Evolutionary conservation across 30 jellyfish, hydroid and myxozoan genomes (phyloP).

Genomic region (Aurelia aurita complex sp. Pacific): DNA sequence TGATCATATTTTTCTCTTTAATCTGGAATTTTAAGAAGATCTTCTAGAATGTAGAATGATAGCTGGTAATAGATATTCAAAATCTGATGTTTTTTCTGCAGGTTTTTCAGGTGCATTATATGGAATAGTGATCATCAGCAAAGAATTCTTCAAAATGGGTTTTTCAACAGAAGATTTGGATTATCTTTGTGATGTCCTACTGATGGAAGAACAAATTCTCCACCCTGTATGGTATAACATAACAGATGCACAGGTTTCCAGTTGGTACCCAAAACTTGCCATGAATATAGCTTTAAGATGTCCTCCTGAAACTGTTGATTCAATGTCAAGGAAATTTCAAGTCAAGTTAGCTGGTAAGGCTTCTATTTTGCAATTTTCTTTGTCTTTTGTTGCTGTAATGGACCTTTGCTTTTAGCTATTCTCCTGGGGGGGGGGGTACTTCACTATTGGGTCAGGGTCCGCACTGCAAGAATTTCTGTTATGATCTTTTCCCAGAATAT

Average conservation of each 20-base stretch:
- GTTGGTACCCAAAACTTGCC: constrained; percentile 46
- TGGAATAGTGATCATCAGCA: constrained; percentile 63
- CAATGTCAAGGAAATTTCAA: constrained; percentile 65
- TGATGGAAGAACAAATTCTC: constrained; percentile 46
- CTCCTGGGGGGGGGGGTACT: no score
- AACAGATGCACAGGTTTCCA: constrained; percentile 22
- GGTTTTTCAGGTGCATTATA: constrained; percentile 45
- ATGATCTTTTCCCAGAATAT: no score
- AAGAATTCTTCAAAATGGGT: constrained; percentile 23
- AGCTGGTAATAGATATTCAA: neutral
- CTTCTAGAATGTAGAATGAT: no score
- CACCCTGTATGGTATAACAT: constrained; percentile 64
- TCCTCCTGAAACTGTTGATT: constrained; percentile 74
- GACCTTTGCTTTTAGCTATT: no score
- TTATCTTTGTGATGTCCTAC: constrained; percentile 11
- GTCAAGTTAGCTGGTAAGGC: constrained; percentile 68
- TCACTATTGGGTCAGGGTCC: no score
- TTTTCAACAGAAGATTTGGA: constrained; percentile 38
- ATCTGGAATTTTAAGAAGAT: no score
- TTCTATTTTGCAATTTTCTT: no score
- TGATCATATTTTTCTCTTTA: no score
- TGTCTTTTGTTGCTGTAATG: no score
- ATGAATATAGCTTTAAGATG: constrained; percentile 36
- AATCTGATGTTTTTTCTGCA: constrained; percentile 1
- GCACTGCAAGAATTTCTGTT: no score